phyloP scores from a whole-genome alignment of 2,888 invertebrate genomes.

The Rhagophthalmus giganteus region DNA sequence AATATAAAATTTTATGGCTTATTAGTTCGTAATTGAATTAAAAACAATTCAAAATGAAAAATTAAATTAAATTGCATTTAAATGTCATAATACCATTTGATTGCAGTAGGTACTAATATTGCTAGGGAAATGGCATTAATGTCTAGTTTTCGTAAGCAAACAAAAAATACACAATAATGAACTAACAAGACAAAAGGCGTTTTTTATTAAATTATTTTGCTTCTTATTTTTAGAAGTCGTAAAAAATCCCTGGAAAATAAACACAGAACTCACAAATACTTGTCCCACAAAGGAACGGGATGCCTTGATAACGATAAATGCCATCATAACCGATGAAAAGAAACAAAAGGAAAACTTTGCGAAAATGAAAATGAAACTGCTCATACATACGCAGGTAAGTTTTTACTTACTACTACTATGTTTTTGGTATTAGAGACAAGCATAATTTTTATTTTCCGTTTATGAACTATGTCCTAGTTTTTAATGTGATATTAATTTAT shows the following conservation, averaged over 20 bases:
- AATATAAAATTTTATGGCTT: too few species aligned
- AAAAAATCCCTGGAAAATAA: constrained; percentile 57
- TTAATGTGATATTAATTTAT: too few species aligned
- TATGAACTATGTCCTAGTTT: too few species aligned
- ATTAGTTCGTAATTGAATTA: too few species aligned
- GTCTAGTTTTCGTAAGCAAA: not conserved
- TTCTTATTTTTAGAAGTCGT: constrained; percentile 43
- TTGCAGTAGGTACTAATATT: not conserved
- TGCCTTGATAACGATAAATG: constrained; percentile 47
- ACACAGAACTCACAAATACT: constrained; percentile 54
- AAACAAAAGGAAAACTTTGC: constrained; percentile 72
- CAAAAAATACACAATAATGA: not conserved
- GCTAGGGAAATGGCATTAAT: not conserved
- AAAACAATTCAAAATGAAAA: too few species aligned
- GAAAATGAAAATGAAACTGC: constrained; percentile 72
- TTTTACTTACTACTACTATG: not conserved
- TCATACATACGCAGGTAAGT: constrained; percentile 73
- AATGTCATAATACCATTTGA: not conserved
- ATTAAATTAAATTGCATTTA: too few species aligned
- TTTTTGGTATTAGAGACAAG: not conserved
- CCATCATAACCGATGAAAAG: constrained; percentile 74
- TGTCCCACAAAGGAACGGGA: constrained; percentile 34
- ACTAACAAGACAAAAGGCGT: too few species aligned
- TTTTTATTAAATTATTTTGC: too few species aligned
- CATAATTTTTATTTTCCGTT: not conserved